phyloP scores from a whole-genome alignment of 1,140 invertebrate species.

The Drosophila littoralis region DNA sequence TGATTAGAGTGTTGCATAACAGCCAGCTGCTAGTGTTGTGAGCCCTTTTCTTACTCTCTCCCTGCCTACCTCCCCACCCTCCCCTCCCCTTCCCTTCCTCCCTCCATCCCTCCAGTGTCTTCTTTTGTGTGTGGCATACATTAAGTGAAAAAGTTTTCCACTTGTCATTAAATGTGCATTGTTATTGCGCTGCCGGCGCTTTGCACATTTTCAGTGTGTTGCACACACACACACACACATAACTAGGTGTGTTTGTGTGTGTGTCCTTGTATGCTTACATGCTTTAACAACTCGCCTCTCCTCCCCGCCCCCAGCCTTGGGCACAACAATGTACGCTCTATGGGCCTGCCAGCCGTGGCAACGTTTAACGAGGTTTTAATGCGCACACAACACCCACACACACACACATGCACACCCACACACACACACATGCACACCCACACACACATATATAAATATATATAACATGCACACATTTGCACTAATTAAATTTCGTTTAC shows the following conservation, averaged over 20 bases:
- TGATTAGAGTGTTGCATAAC: slow-evolving; percentile 75
- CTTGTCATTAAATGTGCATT: slow-evolving; percentile 82
- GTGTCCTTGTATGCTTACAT: slow-evolving; percentile 31
- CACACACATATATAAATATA: slow-evolving; percentile 14
- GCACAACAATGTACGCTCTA: slow-evolving; percentile 21
- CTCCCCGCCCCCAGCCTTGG: background rate
- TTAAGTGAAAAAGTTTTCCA: slow-evolving; percentile 81
- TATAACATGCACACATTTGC: slow-evolving; percentile 48
- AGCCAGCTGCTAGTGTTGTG: slow-evolving; percentile 1
- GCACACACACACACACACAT: slow-evolving; percentile 21
- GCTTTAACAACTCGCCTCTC: background rate
- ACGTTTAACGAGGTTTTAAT: slow-evolving; percentile 79
- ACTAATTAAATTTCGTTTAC: slow-evolving; percentile 80
- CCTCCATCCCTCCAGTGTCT: slow-evolving; percentile 13
- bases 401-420: slow-evolving; percentile 11
- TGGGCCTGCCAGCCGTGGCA: slow-evolving; percentile 55
- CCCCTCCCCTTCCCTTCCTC: slow-evolving; percentile 16
- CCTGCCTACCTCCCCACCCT: slow-evolving; percentile 2
- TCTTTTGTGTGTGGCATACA: slow-evolving; percentile 61
- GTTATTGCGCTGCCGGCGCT: slow-evolving; percentile 62
- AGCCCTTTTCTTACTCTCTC: background rate
- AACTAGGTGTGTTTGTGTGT: background rate
- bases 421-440: slow-evolving; percentile 13
- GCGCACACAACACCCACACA: slow-evolving; percentile 47
- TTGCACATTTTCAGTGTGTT: slow-evolving; percentile 39